Conservation (phyloP, 2,113 vertebrate species). For the Taxidea taxus region DNA sequence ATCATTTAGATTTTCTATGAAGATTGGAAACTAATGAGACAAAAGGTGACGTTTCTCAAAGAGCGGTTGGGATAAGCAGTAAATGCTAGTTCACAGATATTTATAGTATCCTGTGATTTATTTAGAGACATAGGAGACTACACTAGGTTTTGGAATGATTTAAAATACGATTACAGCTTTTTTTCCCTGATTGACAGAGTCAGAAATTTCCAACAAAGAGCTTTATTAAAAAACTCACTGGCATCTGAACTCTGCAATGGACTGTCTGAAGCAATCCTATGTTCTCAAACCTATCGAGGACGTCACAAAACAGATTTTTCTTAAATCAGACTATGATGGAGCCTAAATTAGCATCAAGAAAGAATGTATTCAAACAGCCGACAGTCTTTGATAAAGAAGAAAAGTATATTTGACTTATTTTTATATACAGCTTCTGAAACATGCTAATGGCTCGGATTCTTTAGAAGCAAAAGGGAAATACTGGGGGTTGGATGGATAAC, state of each 20-base stretch:
- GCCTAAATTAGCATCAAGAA: not conserved
- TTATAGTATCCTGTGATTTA: not conserved
- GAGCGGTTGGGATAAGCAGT: not conserved
- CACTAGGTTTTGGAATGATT: not conserved
- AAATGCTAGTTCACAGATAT: not conserved
- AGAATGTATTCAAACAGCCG: not conserved
- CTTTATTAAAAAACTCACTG: not conserved
- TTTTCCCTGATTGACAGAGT: not conserved
- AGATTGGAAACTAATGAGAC: not conserved
- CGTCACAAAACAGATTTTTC: not conserved
- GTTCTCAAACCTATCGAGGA: not conserved
- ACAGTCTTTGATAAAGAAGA: not conserved
- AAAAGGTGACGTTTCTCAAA: not conserved
- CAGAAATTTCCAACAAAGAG: not conserved
- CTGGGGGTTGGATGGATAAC: slow-evolving; percentile 62
- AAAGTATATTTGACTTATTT: not conserved
- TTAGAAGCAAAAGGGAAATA: slow-evolving; percentile 39
- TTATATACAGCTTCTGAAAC: not conserved
- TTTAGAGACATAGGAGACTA: not conserved
- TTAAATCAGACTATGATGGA: not conserved
- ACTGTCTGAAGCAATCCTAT: fast-evolving
- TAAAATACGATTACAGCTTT: not conserved
- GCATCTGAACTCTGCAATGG: not conserved
- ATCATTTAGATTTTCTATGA: not conserved
- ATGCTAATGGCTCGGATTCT: slow-evolving; percentile 7